These are phyloP conservation scores for Proterorhinus semilunaris DNA, from an alignment of 2,113 vertebrate species.

Conservation along the genomic window DNA sequence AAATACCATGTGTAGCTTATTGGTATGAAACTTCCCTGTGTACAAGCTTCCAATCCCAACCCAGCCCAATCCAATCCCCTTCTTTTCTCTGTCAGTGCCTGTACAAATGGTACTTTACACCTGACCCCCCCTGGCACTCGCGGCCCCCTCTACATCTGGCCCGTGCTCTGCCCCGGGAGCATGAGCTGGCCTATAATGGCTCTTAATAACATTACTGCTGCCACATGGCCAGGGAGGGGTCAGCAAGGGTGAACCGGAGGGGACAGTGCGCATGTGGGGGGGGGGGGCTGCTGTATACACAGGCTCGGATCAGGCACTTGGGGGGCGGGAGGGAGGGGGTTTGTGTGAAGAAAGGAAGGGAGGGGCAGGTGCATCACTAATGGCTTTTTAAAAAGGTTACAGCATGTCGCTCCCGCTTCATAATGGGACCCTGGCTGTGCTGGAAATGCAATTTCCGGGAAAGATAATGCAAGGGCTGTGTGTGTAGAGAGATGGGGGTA, in stretches of 20 bases:
- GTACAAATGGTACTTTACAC: slow-evolving; percentile 23
- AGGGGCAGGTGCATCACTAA: slow-evolving; percentile 78
- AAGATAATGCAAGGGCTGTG: slow-evolving; percentile 75
- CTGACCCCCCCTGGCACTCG: slow-evolving; percentile 44
- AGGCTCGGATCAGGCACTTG: slow-evolving; percentile 38
- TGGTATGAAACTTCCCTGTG: neutral
- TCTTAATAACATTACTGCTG: slow-evolving; percentile 76
- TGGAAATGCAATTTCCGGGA: slow-evolving; percentile 83
- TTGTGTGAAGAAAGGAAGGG: slow-evolving; percentile 39
- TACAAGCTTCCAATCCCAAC: neutral
- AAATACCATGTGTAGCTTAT: neutral
- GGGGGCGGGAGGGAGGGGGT: slow-evolving; percentile 32
- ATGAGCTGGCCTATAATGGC: slow-evolving; percentile 58
- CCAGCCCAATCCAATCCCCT: slow-evolving; percentile 11
- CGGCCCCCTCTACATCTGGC: slow-evolving; percentile 51
- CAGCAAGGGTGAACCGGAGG: slow-evolving; percentile 45
- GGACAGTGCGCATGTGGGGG: neutral
- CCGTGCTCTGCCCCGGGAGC: slow-evolving; percentile 18
- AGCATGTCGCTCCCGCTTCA: slow-evolving; percentile 80
- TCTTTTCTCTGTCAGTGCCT: slow-evolving; percentile 12
- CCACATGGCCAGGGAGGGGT: slow-evolving; percentile 56
- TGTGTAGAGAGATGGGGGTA: slow-evolving; percentile 8
- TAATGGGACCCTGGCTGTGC: slow-evolving; percentile 80
- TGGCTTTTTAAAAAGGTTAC: slow-evolving; percentile 85
- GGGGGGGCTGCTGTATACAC: slow-evolving; percentile 17